A percentile compares a stretch with the other conserved stretches of the same genome.
phyloP scores from a whole-genome alignment of 2,888 invertebrate genomes.

The Ectemnius continuus region DNA sequence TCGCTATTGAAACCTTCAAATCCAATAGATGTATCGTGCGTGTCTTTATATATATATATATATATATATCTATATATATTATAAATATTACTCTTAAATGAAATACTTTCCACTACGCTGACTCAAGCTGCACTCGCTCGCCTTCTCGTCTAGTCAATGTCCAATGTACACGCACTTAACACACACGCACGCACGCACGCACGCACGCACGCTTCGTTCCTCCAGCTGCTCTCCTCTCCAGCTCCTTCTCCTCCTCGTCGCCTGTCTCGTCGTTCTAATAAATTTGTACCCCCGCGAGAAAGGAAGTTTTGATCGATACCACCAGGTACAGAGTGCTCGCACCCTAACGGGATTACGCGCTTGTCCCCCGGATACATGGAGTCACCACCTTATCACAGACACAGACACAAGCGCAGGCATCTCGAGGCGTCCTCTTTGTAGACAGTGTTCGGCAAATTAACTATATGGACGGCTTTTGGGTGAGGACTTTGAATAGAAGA shows the following conservation, averaged over 20 bases:
- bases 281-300: constrained; percentile 51
- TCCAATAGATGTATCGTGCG: too few species aligned
- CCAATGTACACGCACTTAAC: constrained; percentile 9
- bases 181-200: background rate
- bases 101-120: constrained; percentile 30
- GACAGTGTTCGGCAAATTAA: too few species aligned
- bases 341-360: constrained; percentile 4
- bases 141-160: constrained; percentile 19
- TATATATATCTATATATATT: constrained; percentile 25
- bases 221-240: background rate
- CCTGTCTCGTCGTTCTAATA: constrained; percentile 27
- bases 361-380: background rate
- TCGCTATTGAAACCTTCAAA: too few species aligned
- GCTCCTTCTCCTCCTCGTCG: background rate
- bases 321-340: constrained; percentile 8
- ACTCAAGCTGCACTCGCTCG: constrained; percentile 38
- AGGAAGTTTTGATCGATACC: constrained; percentile 32
- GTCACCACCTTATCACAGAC: background rate
- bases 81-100: constrained; percentile 39
- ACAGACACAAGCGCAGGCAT: background rate
- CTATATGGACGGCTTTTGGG: too few species aligned
- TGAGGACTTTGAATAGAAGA: too few species aligned
- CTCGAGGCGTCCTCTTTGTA: too few species aligned
- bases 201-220: constrained; percentile 21
- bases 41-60: background rate